phyloP scores from a whole-genome alignment of 2,888 invertebrate species.

The Altica lythri region DNA sequence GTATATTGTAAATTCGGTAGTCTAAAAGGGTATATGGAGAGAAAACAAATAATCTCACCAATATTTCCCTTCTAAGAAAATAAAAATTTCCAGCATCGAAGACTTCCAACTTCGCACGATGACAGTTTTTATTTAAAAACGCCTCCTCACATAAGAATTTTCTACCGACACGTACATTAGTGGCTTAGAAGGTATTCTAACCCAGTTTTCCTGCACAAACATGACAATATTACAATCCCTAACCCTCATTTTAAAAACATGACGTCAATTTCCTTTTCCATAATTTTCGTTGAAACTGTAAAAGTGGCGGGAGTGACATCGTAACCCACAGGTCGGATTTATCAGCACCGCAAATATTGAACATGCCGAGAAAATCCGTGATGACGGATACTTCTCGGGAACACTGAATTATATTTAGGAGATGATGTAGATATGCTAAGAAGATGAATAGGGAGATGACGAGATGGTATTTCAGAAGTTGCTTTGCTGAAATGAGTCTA shows the following conservation, averaged over 20 bases:
- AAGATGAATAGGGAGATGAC: slow-evolving; percentile 16
- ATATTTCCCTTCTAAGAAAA: not conserved
- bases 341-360: slow-evolving; percentile 34
- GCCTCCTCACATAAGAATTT: slow-evolving; percentile 12
- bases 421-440: slow-evolving; percentile 23
- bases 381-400: slow-evolving; percentile 30
- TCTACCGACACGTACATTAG: slow-evolving; percentile 18
- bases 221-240: slow-evolving; percentile 23
- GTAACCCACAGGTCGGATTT: slow-evolving; percentile 30
- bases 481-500: slow-evolving; percentile 3
- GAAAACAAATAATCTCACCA: no score
- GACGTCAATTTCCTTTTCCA: slow-evolving; percentile 25
- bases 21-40: no score
- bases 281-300: slow-evolving; percentile 15
- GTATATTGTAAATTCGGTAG: no score
- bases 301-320: slow-evolving; percentile 22
- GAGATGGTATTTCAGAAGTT: not conserved
- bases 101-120: not conserved
- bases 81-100: not conserved
- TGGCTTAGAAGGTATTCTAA: slow-evolving; percentile 8
- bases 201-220: slow-evolving; percentile 17
- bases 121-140: slow-evolving; percentile 9
- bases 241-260: slow-evolving; percentile 26
- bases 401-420: slow-evolving; percentile 28
- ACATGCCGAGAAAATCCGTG: slow-evolving; percentile 27